Evolutionary conservation across 2,113 vertebrate genomes (phyloP), one percentile per base, ranked within the genome.

Genomic region (Rhynchopsitta pachyrhyncha): DNA sequence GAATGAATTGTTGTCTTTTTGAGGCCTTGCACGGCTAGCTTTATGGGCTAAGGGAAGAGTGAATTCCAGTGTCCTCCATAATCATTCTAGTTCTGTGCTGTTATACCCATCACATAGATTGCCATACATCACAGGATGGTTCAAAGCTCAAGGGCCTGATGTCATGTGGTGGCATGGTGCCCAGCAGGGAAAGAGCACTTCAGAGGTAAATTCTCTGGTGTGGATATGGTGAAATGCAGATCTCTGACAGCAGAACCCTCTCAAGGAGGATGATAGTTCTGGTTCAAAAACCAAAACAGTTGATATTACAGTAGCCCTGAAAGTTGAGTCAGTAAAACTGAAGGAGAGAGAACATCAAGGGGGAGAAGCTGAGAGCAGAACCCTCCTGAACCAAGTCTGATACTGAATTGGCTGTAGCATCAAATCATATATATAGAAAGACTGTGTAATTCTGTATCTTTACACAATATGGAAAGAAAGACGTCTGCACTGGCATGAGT

Each of bases 81-180:
- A 33, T 62, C 66, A 53, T 44, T 52, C 68, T 28, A 57, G 19
- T 11, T 81, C 47, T 35, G 5, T 33, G 23, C 64, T 79, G 55
- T 68, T 50, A 10, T 6, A 31, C 9, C 27, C 42, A 24, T 47
- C 66, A 68, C 47, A 25, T 4, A 22, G 52, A 52, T 49, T 17
- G 33, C 28, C 47, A 23, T 4, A 18, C 37, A 47, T 53, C 31
- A 53, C 28, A 47, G 74, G 44, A 27, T 24, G 44, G 52, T 73
- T 76, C 77, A 73, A 68, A 77, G 17, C 35, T 76, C 63, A 52
- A 67, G n/a, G n/a, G 31, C 15, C 44, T 60, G 44, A 41, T 31
- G 47, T 19, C 46, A 46, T 1, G 1, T 22, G 57, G n/a, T 80
- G 57, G 31, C 53, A 60, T 0, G 0, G 60, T 57, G 47, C 75